These are phyloP conservation scores for Ridgeia piscesae DNA, from an alignment of 1,140 invertebrate genomes.

Conservation along the genomic window DNA sequence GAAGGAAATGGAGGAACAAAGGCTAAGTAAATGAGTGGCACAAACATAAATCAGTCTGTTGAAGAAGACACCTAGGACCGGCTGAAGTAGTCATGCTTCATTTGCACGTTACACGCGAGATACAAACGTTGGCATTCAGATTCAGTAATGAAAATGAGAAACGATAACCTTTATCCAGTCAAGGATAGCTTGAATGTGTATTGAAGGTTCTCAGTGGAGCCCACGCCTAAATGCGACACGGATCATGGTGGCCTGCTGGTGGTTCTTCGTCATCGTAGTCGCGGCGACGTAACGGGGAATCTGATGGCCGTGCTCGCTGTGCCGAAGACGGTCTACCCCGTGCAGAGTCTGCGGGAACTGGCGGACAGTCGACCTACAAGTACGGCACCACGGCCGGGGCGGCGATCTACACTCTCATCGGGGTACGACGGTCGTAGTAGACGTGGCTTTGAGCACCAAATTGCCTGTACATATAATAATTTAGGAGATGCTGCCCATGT, in stretches of 20 bases:
- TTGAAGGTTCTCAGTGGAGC: constrained; percentile 4
- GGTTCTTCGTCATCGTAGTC: constrained; percentile 85
- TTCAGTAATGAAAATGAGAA: no score
- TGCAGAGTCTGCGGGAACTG: not conserved
- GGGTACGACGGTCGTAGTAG: not conserved
- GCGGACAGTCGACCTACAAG: constrained; percentile 15
- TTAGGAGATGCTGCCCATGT: not conserved
- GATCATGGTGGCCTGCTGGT: constrained; percentile 87
- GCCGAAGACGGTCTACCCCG: constrained; percentile 62
- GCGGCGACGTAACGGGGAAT: constrained; percentile 92
- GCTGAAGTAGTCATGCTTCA: no score
- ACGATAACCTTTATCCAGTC: no score
- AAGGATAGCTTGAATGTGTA: not conserved
- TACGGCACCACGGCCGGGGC: not conserved
- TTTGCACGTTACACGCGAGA: no score
- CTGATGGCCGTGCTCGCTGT: constrained; percentile 92
- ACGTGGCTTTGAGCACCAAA: not conserved
- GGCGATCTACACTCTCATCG: constrained; percentile 3
- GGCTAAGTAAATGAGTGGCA: no score
- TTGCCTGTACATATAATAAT: not conserved
- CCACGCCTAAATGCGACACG: constrained; percentile 64
- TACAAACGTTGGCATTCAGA: no score
- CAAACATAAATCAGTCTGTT: no score
- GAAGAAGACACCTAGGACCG: no score
- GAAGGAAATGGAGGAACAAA: no score